phyloP scores from a whole-genome alignment of 2,888 invertebrate species.

The Drosophila niveifrons region DNA sequence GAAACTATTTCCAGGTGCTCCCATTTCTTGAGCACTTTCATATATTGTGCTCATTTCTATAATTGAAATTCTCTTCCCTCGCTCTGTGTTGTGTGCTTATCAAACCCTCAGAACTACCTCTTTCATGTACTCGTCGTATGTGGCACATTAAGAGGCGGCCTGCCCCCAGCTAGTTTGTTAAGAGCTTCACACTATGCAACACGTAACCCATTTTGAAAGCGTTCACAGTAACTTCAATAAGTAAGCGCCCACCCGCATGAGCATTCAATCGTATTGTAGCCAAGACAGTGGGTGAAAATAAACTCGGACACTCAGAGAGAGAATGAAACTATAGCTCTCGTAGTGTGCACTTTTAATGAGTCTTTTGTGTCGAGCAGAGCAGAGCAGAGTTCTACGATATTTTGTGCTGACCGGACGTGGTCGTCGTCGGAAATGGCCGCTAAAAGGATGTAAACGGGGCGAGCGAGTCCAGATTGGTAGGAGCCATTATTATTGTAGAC shows the following conservation, averaged over 20 bases:
- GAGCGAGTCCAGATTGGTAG: neutral
- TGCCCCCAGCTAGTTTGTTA: constrained; percentile 25
- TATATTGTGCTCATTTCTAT: constrained; percentile 28
- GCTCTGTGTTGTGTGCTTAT: neutral
- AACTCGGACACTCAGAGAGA: constrained; percentile 26
- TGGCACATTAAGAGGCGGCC: constrained; percentile 12
- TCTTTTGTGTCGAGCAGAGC: constrained; percentile 46
- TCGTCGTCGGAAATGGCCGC: constrained; percentile 74
- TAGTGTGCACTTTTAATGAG: constrained; percentile 73
- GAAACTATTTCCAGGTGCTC: neutral
- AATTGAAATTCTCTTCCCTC: constrained; percentile 28
- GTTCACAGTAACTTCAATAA: constrained; percentile 57
- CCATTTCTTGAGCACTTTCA: neutral
- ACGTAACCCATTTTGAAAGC: constrained; percentile 67
- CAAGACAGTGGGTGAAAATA: constrained; percentile 70
- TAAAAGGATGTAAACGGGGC: constrained; percentile 65
- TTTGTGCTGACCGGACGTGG: constrained; percentile 70
- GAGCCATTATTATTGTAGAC: constrained; percentile 64
- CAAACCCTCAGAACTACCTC: neutral
- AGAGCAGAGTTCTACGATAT: constrained; percentile 37
- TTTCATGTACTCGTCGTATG: neutral
- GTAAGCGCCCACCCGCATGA: constrained; percentile 52
- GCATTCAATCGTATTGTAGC: constrained; percentile 31
- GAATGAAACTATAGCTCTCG: constrained; percentile 36
- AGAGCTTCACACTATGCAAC: constrained; percentile 59